Evolutionary conservation across 2,888 invertebrate genomes (phyloP), one percentile per base, ranked within the genome.

Genomic region (Polydrusus pterygomalis): DNA sequence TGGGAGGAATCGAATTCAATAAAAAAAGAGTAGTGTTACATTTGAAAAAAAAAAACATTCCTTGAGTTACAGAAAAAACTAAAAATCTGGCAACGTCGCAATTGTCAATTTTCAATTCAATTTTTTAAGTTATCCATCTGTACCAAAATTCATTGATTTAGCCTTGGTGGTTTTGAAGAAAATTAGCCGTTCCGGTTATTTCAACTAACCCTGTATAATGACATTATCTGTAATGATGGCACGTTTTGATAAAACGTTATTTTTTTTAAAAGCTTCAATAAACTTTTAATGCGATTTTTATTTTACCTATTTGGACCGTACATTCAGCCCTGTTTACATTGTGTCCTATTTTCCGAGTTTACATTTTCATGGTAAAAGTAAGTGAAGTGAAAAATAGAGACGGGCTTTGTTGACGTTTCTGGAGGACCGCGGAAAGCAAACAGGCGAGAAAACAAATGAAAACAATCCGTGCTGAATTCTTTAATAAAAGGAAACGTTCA

Each of bases 341-440:
- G 56, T 64, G 20, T 47, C 49, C 56, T 56, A 72, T 72, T 72
- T 72, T 54, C 71, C 56, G 13, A 43, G 71, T 72, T 70, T 70
- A 51, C 70, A 63, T 63, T 72, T 72, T 64, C 51, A 64, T 20
- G 64, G 71, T 72, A 10, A 17, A 58, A 56, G 13, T 56, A 71
- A 72, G 71, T 72, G 65, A 34, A 72, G 71, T 56, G 71, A 43
- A 72, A 72, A 72, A 64, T 72, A 72, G 65, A 72, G 64, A 62
- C 38, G 64, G 64, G 54, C 43, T 54, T 64, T 71, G 71, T 72
- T 72, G 71, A 72, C 71, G n/a, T 65, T 72, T 56, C 64, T 45
- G 15, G 62, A 62, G 40, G 25, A 63, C 18, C 47, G 60, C 47
- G 60, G 54, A 64, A 71, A 64, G 54, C 64, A 71, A 58, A 54